Evolutionary conservation across 2,797 vertebrate genomes (phyloP).

Genomic region (Lindbergichthys nudifrons): DNA sequence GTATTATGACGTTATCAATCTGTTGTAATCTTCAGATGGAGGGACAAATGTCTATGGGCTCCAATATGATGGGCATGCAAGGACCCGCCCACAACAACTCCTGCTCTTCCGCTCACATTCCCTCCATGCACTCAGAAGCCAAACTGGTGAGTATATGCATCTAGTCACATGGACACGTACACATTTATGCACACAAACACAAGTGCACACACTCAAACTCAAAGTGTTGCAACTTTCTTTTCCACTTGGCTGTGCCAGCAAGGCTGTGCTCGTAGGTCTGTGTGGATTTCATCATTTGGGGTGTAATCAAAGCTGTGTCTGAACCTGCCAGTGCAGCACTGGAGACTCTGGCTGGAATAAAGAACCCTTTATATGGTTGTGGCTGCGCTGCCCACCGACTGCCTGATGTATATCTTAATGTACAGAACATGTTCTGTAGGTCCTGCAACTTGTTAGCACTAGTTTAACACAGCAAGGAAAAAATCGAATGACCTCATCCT

Average conservation of each 20-base stretch:
- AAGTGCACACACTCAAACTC: slow-evolving; percentile 37
- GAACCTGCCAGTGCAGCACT: slow-evolving; percentile 79
- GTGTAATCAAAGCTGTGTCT: slow-evolving; percentile 84
- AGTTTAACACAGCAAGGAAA: slow-evolving; percentile 77
- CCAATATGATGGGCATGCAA: slow-evolving; percentile 99
- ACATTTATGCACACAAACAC: slow-evolving; percentile 48
- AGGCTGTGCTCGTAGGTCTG: slow-evolving; percentile 75
- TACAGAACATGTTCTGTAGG: slow-evolving; percentile 82
- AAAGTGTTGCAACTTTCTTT: slow-evolving; percentile 86
- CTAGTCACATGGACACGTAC: slow-evolving; percentile 51
- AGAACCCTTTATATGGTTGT: slow-evolving; percentile 81
- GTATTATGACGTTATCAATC: slow-evolving; percentile 31
- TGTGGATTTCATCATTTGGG: slow-evolving; percentile 84
- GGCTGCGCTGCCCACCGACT: slow-evolving; percentile 75
- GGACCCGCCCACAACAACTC: slow-evolving; percentile 93
- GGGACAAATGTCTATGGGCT: slow-evolving; percentile 98
- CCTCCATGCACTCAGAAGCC: slow-evolving; percentile 98
- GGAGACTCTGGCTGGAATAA: slow-evolving; percentile 81
- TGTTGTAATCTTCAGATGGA: slow-evolving; percentile 90
- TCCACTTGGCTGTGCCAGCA: slow-evolving; percentile 80
- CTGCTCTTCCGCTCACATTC: slow-evolving; percentile 95
- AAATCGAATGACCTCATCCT: slow-evolving; percentile 83
- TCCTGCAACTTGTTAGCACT: slow-evolving; percentile 86
- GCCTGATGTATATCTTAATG: slow-evolving; percentile 86
- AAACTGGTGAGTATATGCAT: slow-evolving; percentile 92